A percentile compares a stretch with the other conserved stretches of the same genome.
These are phyloP conservation scores for Rhodinocichla rosea DNA, from an alignment of 2,113 vertebrate species.

Conservation along the genomic window DNA sequence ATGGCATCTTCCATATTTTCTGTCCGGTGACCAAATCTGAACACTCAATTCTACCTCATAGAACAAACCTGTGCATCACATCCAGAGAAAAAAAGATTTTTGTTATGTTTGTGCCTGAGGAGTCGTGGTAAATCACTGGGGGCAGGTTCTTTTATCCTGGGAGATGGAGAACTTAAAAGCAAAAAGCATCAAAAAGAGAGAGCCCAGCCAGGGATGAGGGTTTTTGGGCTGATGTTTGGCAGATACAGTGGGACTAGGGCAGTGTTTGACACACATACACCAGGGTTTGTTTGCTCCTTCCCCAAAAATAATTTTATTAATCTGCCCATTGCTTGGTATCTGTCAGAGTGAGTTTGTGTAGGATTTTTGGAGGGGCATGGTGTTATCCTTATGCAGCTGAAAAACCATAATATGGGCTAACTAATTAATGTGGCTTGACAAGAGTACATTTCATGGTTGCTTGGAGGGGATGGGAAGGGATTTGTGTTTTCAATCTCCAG, in stretches of 20 bases:
- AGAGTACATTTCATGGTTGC: constrained; percentile 22
- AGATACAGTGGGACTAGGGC: neutral
- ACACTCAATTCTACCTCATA: rapidly evolving
- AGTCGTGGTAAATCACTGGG: rapidly evolving
- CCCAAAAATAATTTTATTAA: neutral
- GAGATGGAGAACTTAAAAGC: neutral
- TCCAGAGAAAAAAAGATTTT: neutral
- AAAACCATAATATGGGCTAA: neutral
- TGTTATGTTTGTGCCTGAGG: neutral
- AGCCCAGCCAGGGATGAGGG: rapidly evolving
- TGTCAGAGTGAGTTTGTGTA: rapidly evolving
- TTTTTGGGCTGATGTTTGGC: neutral
- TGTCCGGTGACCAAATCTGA: neutral
- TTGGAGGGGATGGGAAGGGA: neutral
- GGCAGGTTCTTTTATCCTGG: neutral
- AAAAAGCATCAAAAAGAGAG: neutral
- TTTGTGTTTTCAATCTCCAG: constrained; percentile 36
- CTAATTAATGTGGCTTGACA: constrained; percentile 2
- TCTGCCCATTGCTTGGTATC: neutral
- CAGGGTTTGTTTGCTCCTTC: neutral
- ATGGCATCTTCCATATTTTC: neutral
- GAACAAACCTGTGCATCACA: neutral
- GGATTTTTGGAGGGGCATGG: neutral
- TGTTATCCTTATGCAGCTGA: neutral
- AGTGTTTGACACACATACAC: neutral